A percentile compares a stretch with the other conserved stretches of the same genome.
phyloP scores from a whole-genome alignment of 2,113 vertebrate genomes.

The Gymnarchus niloticus region DNA sequence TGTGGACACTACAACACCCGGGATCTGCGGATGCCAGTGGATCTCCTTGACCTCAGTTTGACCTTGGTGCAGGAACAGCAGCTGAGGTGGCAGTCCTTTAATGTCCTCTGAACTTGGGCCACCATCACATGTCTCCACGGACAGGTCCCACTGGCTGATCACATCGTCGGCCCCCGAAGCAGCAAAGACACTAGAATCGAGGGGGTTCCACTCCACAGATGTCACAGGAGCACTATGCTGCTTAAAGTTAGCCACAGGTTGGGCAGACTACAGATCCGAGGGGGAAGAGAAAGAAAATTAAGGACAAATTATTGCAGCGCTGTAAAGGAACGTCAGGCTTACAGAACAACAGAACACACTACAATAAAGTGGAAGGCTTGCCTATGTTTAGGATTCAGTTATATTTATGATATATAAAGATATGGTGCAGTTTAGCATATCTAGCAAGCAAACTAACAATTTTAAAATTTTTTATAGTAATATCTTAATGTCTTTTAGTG shows the following conservation, averaged over 20 bases:
- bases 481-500: not conserved
- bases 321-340: not conserved
- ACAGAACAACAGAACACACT: not conserved
- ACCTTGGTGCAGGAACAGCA: constrained; percentile 85
- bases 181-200: constrained; percentile 77
- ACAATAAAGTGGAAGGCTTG: not conserved
- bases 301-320: not conserved
- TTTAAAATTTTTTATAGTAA: not conserved
- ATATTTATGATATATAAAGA: not conserved
- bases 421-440: not conserved
- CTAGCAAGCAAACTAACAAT: not conserved
- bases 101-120: constrained; percentile 54
- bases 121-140: constrained; percentile 71
- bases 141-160: constrained; percentile 85
- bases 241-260: constrained; percentile 79
- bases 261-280: constrained; percentile 56
- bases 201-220: constrained; percentile 82
- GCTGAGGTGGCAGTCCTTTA: constrained; percentile 75
- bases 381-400: not conserved
- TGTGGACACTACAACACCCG: constrained; percentile 73
- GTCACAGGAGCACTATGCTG: constrained; percentile 82
- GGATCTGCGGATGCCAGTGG: constrained; percentile 83
- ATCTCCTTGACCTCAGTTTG: constrained; percentile 84
- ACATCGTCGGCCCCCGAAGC: constrained; percentile 77
- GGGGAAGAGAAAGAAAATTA: not conserved